Percentiles rank a stretch among this genome's conserved stretches.
These are phyloP conservation scores for Stenodema calcarata DNA, from an alignment of 2,888 invertebrate genomes.

Conservation along the genomic window DNA sequence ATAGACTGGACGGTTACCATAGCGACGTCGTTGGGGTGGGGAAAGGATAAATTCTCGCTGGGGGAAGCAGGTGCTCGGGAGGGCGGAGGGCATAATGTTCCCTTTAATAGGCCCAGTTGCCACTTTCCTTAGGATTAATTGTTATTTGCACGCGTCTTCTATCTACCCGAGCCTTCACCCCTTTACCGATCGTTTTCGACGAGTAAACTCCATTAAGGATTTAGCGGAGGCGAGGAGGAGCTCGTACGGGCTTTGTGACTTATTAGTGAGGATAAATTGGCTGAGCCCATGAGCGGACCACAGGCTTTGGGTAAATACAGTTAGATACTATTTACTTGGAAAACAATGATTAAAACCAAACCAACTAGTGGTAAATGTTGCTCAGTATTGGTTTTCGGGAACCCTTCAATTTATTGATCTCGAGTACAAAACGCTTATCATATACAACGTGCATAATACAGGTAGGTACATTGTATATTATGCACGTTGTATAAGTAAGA, in stretches of 20 bases:
- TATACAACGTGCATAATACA: no score
- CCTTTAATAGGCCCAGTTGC: slow-evolving; percentile 44
- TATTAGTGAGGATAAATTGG: neutral
- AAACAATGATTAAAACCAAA: no score
- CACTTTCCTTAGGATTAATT: slow-evolving; percentile 44
- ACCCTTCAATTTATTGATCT: no score
- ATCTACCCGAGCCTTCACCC: neutral
- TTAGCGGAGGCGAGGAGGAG: neutral
- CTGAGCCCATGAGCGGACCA: neutral
- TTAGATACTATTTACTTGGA: no score
- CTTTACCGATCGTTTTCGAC: slow-evolving; percentile 7
- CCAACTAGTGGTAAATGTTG: no score
- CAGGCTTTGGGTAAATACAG: no score
- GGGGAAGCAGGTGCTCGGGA: slow-evolving; percentile 20
- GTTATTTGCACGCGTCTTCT: slow-evolving; percentile 44
- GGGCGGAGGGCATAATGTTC: slow-evolving; percentile 30
- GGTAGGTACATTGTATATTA: no score
- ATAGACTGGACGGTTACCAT: slow-evolving; percentile 8
- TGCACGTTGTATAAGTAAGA: no score
- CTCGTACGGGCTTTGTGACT: neutral
- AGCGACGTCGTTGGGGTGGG: neutral
- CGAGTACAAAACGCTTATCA: no score
- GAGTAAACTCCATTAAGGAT: neutral
- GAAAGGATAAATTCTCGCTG: neutral
- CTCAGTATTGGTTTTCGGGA: no score